Evolutionary conservation across 2,888 invertebrate genomes (phyloP).

Genomic region (Patella caerulea): DNA sequence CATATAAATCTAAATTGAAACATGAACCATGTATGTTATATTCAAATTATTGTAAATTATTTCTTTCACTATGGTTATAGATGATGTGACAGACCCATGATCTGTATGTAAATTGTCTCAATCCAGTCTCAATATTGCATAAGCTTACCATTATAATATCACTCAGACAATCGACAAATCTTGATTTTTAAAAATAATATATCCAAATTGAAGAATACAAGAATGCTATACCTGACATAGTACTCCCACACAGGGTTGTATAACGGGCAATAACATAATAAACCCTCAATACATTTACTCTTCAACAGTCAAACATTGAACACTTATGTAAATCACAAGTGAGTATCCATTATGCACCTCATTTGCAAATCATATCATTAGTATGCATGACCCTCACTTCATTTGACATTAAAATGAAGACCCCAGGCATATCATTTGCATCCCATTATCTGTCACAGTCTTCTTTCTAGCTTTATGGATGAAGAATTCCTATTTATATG

Average conservation of each 20-base stretch:
- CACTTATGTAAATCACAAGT: not conserved
- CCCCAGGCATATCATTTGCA: conserved; percentile 5
- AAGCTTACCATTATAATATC: too few species aligned
- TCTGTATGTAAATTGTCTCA: too few species aligned
- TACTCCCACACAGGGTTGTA: not conserved
- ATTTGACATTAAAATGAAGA: conserved; percentile 14
- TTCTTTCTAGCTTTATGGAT: not conserved
- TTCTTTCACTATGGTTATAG: too few species aligned
- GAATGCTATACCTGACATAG: conserved; percentile 9
- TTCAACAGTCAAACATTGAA: not conserved
- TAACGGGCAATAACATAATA: conserved; percentile 1
- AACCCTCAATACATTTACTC: not conserved
- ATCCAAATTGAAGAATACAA: not conserved
- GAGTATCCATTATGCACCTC: conserved; percentile 18
- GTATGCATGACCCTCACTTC: conserved; percentile 27
- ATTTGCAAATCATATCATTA: conserved; percentile 36
- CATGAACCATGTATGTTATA: too few species aligned
- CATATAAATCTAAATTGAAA: too few species aligned
- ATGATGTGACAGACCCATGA: too few species aligned
- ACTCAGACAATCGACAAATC: too few species aligned
- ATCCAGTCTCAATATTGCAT: too few species aligned
- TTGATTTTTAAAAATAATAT: not conserved
- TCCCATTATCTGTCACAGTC: not conserved
- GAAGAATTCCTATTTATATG: not conserved
- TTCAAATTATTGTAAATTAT: too few species aligned